These are phyloP conservation scores for Manacus vitellinus DNA, from an alignment of 2,113 vertebrate genomes.

Conservation along the genomic window DNA sequence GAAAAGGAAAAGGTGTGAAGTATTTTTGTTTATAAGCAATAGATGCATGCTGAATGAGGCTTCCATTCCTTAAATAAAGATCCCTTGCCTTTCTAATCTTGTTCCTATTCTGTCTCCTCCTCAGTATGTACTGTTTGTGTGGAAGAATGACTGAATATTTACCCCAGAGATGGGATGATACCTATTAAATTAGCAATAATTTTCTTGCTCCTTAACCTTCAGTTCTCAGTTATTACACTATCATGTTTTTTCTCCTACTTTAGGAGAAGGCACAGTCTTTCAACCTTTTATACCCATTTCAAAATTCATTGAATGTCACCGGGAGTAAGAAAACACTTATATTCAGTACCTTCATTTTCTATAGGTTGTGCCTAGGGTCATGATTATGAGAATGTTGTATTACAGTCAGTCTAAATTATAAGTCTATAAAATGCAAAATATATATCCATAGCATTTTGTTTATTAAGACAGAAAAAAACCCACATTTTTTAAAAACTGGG, in stretches of 20 bases:
- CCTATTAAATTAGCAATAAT: neutral
- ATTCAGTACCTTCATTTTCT: neutral
- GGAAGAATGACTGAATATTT: neutral
- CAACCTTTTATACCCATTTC: neutral
- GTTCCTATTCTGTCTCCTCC: neutral
- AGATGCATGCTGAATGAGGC: neutral
- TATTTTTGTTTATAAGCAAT: neutral
- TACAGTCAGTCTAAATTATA: neutral
- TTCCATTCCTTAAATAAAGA: neutral
- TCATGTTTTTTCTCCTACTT: neutral
- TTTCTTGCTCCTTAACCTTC: neutral
- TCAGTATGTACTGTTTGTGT: neutral
- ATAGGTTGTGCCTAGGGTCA: neutral
- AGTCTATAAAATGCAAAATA: neutral
- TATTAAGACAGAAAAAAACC: neutral
- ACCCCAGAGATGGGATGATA: neutral
- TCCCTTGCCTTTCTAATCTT: neutral
- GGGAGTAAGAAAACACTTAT: neutral
- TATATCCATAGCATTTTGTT: neutral
- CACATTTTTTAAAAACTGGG: neutral
- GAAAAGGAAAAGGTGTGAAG: neutral
- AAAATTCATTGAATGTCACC: neutral
- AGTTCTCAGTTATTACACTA: neutral
- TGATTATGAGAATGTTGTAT: neutral
- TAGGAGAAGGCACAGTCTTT: neutral